These are phyloP conservation scores for Pseudomyrmex pallidus DNA, from an alignment of 1,140 invertebrate species.

Conservation along the genomic window DNA sequence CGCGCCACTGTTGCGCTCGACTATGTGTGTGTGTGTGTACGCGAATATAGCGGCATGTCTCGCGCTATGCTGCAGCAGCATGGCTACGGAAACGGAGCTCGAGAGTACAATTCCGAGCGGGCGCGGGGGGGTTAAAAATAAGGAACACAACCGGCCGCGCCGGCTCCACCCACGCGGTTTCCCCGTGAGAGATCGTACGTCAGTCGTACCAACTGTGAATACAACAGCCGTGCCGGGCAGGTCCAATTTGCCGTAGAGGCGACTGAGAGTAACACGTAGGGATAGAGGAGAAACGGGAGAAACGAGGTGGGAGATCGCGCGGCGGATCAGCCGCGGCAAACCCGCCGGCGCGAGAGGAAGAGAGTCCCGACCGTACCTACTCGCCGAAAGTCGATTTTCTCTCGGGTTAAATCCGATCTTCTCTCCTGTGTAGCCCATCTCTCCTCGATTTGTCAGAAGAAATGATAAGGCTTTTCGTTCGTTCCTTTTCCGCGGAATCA, in stretches of 20 bases:
- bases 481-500: background rate
- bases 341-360: background rate
- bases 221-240: conserved; percentile 47
- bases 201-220: conserved; percentile 63
- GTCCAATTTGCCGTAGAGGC: conserved; percentile 66
- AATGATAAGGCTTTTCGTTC: background rate
- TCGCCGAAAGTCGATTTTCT: conserved; percentile 55
- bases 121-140: conserved; percentile 64
- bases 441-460: conserved; percentile 27
- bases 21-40: background rate
- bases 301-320: conserved; percentile 42
- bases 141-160: conserved; percentile 64
- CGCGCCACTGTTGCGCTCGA: conserved; percentile 20
- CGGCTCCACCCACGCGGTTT: conserved; percentile 69
- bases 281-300: conserved; percentile 18
- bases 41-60: conserved; percentile 26
- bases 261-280: conserved; percentile 61
- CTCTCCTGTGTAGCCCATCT: conserved; percentile 28
- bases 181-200: conserved; percentile 68
- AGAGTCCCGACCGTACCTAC: background rate
- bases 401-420: conserved; percentile 38
- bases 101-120: conserved; percentile 55
- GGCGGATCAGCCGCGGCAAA: conserved; percentile 13
- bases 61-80: background rate
- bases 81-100: conserved; percentile 40